A percentile compares a stretch with the other conserved stretches of the same genome.
Conservation (phyloP, 1,140 invertebrate species). For the Ostrea denselamellosa region DNA sequence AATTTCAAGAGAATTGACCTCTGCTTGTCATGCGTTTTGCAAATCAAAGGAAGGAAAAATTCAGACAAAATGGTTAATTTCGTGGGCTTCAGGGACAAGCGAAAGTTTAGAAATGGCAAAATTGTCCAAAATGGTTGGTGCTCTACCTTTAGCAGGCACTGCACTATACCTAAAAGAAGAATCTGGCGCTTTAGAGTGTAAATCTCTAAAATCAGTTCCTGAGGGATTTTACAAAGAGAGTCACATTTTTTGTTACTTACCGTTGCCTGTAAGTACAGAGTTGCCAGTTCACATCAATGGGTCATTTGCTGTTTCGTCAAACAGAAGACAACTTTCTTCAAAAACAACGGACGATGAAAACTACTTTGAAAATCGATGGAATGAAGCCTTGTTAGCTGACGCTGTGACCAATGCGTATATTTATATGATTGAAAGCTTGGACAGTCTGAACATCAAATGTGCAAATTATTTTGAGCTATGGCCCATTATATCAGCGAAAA, state of each 20-base stretch:
- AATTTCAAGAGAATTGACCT: background rate
- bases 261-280: constrained; percentile 55
- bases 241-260: constrained; percentile 66
- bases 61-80: constrained; percentile 54
- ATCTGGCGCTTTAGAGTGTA: constrained; percentile 16
- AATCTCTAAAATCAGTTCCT: constrained; percentile 40
- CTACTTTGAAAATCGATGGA: constrained; percentile 55
- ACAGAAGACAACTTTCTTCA: constrained; percentile 21
- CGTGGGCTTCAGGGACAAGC: constrained; percentile 59
- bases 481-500: background rate
- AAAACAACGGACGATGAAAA: constrained; percentile 50
- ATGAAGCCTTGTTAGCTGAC: constrained; percentile 41
- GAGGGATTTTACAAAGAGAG: constrained; percentile 59
- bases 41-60: background rate
- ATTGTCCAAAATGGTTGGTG: constrained; percentile 29
- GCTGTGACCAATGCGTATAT: constrained; percentile 34
- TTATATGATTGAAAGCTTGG: constrained; percentile 8
- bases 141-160: constrained; percentile 60
- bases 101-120: constrained; percentile 32
- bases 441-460: background rate
- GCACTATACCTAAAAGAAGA: constrained; percentile 50
- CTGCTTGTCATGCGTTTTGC: background rate
- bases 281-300: constrained; percentile 67
- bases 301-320: constrained; percentile 52
- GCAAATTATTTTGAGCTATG: background rate